Evolutionary conservation across 2,888 invertebrate species (phyloP), one percentile per base, ranked within the genome.

Genomic region (Pristionchus fissidentatus): DNA sequence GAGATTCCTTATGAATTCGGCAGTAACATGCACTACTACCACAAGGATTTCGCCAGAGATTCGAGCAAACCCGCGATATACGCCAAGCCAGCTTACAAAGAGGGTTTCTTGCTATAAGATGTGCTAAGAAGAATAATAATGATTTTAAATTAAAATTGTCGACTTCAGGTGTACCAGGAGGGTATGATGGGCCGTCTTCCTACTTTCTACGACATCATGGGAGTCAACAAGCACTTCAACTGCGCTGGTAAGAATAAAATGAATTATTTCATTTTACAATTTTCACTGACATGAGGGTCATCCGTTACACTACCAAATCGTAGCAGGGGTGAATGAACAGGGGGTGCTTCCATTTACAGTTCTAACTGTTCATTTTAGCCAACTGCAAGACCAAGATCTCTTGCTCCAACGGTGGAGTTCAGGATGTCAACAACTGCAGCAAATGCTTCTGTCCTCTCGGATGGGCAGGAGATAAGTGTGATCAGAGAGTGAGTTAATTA

Each of bases 1-100:
- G 78, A 52, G 22, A 49, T 78, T 32, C 78, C 78, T 32, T 78
- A 78, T 32, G 78, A 78, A n/a, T 78, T 78, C 38, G 78, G 78
- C 49, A 52, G 52, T 22, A 78, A 78, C 78, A 78, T 78, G 78
- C 78, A 78, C 52, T 78, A 78, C 38, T 49, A 55, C 38, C 52
- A 78, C n/a, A 55, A 41, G 35, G 78, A 78, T n/a, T 78, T 49
- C 55, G 78, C 52, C 29, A 8, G 7, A 15, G 49, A 52, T n/a
- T 8, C 29, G n/a, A 35, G 35, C 78, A 78, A 29, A 10, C 78
- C 78, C 13, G 78, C 52, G 52, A 49, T 78, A 8, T 49, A 29
- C 38, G 78, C 78, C 41, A 49, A 55, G 55, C 35, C 78, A 49
- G 78, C 52, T 7, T 78, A 78, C 78, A 55, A 78, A 52, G 55